Evolutionary conservation across 1,140 invertebrate species (phyloP).

Genomic region (Galleria mellonella): DNA sequence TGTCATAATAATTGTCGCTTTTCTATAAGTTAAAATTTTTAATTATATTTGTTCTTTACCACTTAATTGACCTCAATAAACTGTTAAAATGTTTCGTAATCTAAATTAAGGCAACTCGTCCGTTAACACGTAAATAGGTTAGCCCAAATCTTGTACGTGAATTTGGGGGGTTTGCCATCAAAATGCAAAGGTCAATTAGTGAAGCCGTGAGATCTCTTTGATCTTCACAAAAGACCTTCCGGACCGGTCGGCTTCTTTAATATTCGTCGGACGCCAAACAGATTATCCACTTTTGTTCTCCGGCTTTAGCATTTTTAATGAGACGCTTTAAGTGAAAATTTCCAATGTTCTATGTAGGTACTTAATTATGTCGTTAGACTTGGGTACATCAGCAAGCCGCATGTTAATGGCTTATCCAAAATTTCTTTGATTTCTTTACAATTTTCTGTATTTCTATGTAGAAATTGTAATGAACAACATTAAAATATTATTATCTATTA

Average conservation of each 20-base stretch:
- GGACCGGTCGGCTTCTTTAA: constrained; percentile 47
- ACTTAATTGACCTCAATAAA: no score
- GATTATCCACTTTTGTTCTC: constrained; percentile 61
- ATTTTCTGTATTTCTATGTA: no score
- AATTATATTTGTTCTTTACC: no score
- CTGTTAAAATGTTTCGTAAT: background rate
- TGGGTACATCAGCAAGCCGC: no score
- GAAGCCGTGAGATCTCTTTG: constrained; percentile 40
- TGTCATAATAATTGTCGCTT: no score
- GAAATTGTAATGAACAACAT: no score
- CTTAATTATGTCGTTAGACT: background rate
- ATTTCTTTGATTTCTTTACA: no score
- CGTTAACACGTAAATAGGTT: constrained; percentile 3
- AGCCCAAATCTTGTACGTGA: constrained; percentile 14
- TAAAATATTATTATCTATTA: no score
- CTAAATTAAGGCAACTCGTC: background rate
- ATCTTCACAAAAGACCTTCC: constrained; percentile 45
- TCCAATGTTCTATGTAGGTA: constrained; percentile 17
- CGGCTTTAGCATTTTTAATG: constrained; percentile 59
- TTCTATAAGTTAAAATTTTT: no score
- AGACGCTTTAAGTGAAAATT: constrained; percentile 38
- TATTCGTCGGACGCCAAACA: constrained; percentile 48
- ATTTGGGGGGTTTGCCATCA: constrained; percentile 30
- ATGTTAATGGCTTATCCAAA: no score
- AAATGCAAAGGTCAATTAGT: constrained; percentile 61